Evolutionary conservation across 2,113 vertebrate species (phyloP), one percentile per base, ranked within the genome.

Genomic region (Puffinus mauretanicus): DNA sequence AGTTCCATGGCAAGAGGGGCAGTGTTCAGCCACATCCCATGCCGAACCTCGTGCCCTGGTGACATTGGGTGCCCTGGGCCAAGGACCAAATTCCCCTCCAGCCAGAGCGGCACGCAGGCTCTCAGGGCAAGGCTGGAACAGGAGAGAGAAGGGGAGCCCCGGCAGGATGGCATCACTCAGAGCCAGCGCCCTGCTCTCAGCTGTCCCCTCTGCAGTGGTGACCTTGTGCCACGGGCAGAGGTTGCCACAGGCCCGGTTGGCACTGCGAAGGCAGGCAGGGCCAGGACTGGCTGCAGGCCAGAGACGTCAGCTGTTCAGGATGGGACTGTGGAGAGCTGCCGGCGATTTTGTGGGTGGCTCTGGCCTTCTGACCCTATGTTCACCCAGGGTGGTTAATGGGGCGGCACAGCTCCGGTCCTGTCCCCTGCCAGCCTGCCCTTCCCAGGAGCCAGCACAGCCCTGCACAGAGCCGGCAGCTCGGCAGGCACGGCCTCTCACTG

Each of bases 331-430:
- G 79, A 80, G 87, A 88, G 75, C 95, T 95, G 91, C 91, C 1
- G 82, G 87, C 13, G 2, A 25, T 78, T 93, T 76, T 84, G 87
- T 36, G 82, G 82, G 84, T 83, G 94, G 93, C 91, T 86, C 38
- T 86, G 84, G 32, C 96, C 95, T 83, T 62, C 46, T 81, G 96
- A 95, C 92, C 95, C 94, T 91, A 2, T 86, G 94, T 94, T 93
- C 95, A 93, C 87, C 55, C 79, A 17, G 64, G 82, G 83, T 73
- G 83, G 54, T 96, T 97, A 97, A 97, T 97, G 95, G 96, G 89
- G 89, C 75, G 24, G 94, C 94, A 95, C 94, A 72, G 72, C 85
- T 36, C 84, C 12, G 12, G 60, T 21, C 79, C 83, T 93, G 88
- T 61, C 65, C 91, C 81, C 6, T 4, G 0, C 62, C 58, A 73